Evolutionary conservation across 2,113 vertebrate genomes (phyloP).

Genomic region (Chaetura pelagica): DNA sequence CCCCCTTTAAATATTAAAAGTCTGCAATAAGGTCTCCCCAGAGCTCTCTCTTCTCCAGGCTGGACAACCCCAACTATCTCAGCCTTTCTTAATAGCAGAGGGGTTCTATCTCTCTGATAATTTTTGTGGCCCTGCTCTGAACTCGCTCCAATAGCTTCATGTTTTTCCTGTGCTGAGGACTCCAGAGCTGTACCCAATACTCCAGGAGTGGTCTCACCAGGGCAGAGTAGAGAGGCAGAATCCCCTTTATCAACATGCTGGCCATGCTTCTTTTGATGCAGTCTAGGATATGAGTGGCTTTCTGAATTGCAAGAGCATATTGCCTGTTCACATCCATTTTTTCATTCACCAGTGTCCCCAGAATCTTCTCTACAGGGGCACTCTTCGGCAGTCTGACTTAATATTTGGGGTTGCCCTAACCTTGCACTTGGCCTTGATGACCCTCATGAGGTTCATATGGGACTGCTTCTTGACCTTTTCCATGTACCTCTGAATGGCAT

Average conservation of each 20-base stretch:
- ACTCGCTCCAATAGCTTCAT: no score
- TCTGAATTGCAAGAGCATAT: rapidly evolving
- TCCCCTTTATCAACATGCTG: background rate
- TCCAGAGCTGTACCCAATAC: background rate
- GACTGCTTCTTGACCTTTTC: no score
- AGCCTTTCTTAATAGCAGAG: background rate
- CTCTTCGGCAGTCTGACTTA: background rate
- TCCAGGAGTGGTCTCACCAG: background rate
- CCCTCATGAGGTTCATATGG: no score
- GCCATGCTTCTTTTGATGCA: background rate
- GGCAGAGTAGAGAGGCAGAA: background rate
- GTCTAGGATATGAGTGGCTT: background rate
- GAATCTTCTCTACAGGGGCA: background rate
- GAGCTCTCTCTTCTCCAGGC: background rate
- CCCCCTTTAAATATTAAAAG: background rate
- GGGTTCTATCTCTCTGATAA: no score
- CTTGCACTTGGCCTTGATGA: no score
- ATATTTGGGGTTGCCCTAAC: no score
- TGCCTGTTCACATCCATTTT: background rate
- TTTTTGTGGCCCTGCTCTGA: background rate
- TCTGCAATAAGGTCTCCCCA: background rate
- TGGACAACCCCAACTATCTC: background rate
- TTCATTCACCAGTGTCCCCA: background rate
- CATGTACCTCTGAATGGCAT: no score
- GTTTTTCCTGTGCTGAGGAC: background rate